Base-by-base conservation (phyloP, 2,888 invertebrate species). In the Hydriomena furcata region DNA sequence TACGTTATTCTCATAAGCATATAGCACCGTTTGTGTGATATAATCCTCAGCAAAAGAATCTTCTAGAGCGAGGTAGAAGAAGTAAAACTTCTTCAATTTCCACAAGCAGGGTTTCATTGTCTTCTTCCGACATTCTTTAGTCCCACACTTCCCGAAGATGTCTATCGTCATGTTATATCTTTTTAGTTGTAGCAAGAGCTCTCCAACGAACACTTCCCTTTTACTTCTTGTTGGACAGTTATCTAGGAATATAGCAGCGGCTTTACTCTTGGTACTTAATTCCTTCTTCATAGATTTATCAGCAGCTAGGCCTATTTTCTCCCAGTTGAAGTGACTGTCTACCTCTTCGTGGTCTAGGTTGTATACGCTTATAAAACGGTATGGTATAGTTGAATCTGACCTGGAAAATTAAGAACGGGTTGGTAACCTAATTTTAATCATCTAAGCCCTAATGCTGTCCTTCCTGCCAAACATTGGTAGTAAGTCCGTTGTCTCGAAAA, bases 11-110 rank as follows among this genome's bases (percentile, higher is more conserved):
- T 92, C 85, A 58, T 89, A 82, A 0, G 83, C 84, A 59, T 85
- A 80, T 69, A 92, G 91, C 57, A 95, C 91, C 63, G 92, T 55
- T 8, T 66, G 59, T 0, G 82, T 83, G 0, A 85, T 55, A 55
- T 65, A 86, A 59, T 84, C 84, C 90, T 70, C 71, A 60, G 94
- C 93, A 52, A 94, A 82, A 7, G 94, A 94, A 73, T 95, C 95
- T 76, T 95, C 95, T 66, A 95, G 92, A 0, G 92, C 91, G 31
- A 95, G 75, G 65, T 95, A 95, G 71, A 95, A 95, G 68, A 92
- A 94, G 72, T 95, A 95, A 43, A 92, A 83, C 34, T 83, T 82
- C 60, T 85, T 91, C 12, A 91, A 40, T 45, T 74, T 82, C 64
- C 75, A 81, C 45, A 80, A 80, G 53, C 84, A 88, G 0, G 81